phyloP scores from a whole-genome alignment of 2,888 invertebrate genomes.

The Alentia gelatinosa region DNA sequence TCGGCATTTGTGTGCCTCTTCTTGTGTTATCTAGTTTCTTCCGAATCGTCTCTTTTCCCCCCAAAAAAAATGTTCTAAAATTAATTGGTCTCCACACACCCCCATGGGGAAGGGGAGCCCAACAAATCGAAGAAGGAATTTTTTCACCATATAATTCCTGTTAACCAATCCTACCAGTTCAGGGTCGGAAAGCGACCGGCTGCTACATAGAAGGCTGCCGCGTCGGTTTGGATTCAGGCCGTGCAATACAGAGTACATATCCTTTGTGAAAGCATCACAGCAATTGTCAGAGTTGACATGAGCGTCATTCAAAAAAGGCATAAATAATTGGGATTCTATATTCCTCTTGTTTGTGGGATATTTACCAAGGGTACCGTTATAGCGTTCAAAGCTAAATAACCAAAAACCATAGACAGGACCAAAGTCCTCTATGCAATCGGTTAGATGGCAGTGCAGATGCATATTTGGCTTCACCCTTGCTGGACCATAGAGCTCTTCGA shows the following conservation, averaged over 20 bases:
- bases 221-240: not conserved
- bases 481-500: constrained; percentile 28
- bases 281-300: not conserved
- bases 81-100: too few relatives aligned
- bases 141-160: not conserved
- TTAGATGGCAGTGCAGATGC: constrained; percentile 60
- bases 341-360: constrained; percentile 56
- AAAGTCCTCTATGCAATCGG: constrained; percentile 57
- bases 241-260: not conserved
- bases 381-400: constrained; percentile 58
- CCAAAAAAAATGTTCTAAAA: too few relatives aligned
- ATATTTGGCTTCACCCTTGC: constrained; percentile 56
- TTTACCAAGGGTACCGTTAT: constrained; percentile 56
- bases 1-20: too few relatives aligned
- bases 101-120: too few relatives aligned
- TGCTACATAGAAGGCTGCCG: not conserved
- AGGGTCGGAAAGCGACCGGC: not conserved
- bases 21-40: too few relatives aligned
- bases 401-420: constrained; percentile 59
- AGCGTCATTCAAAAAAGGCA: constrained; percentile 54
- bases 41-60: too few relatives aligned
- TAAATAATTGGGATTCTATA: constrained; percentile 57
- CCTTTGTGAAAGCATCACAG: not conserved
- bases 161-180: not conserved
- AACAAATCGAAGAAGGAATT: too few relatives aligned